These are phyloP conservation scores for Drosophila koepferae DNA, from an alignment of 2,888 invertebrate species.

Conservation along the genomic window DNA sequence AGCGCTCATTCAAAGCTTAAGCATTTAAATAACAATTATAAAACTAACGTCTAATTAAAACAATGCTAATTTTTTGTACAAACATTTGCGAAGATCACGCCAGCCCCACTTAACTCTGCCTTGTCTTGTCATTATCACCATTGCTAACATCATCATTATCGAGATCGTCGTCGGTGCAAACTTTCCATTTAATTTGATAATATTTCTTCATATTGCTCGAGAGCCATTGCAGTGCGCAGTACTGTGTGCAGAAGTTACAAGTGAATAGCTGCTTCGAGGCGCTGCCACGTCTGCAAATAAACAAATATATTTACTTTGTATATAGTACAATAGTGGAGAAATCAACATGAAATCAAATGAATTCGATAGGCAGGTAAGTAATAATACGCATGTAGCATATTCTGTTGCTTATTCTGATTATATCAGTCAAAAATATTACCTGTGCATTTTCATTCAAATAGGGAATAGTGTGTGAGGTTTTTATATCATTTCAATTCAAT, in stretches of 20 bases:
- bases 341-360: background rate
- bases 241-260: slow-evolving; percentile 83
- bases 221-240: slow-evolving; percentile 82
- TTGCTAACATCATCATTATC: slow-evolving; percentile 13
- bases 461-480: background rate
- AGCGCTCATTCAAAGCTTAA: slow-evolving; percentile 22
- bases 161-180: slow-evolving; percentile 68
- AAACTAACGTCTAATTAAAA: slow-evolving; percentile 62
- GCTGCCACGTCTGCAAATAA: slow-evolving; percentile 76
- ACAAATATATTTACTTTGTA: background rate
- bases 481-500: background rate
- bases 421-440: too few species aligned
- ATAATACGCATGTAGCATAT: background rate
- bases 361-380: background rate
- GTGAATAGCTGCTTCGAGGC: slow-evolving; percentile 83
- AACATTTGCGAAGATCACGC: slow-evolving; percentile 32
- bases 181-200: slow-evolving; percentile 81
- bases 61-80: slow-evolving; percentile 60
- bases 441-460: background rate
- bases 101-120: slow-evolving; percentile 12
- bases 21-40: slow-evolving; percentile 59
- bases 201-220: slow-evolving; percentile 80
- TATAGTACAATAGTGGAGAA: background rate
- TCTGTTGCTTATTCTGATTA: background rate
- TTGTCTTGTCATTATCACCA: slow-evolving; percentile 25